Evolutionary conservation across 2,113 vertebrate genomes (phyloP), one percentile per base, ranked within the genome.

Genomic region (Xiphias gladius): DNA sequence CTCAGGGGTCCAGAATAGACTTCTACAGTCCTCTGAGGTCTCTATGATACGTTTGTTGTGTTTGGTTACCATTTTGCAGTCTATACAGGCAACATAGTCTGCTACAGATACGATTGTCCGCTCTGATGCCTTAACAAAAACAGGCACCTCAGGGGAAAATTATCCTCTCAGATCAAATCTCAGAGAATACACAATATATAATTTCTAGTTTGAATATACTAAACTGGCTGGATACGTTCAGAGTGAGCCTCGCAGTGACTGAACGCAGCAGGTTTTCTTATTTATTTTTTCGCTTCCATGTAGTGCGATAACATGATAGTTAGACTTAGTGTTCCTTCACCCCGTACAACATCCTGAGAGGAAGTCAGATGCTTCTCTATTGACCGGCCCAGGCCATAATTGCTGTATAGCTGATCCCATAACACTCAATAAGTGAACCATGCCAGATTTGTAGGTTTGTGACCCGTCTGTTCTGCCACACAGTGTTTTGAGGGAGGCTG

Each of bases 371-470:
- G 62, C 63, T 64, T 41, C 39, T 85, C 11, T 48, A 48, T 63
- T 75, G 65, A 75, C 83, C 55, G 59, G 35, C 59, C 64, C 10
- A 9, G 66, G 37, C 55, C 9, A 2, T 78, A 68, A 83, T 80
- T 70, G 58, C 37, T 68, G 59, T 68, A 39, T 54, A 76, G 57
- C 61, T 70, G 57, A 52, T 79, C 73, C 63, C 58, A 55, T 58
- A 78, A 73, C 66, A 65, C 71, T 73, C 74, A 75, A n/a, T 79
- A 55, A 75, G 39, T 39, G 73, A 80, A 48, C 73, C 14, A 1
- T 70, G 64, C 68, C 83, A 86, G 39, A 68, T 28, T 55, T 78
- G 59, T 24, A 73, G 46, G 58, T 79, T 73, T 84, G 35, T 48
- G 26, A 75, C 70, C 58, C 57, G 48, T 75, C 67, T 32, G 37